phyloP scores from a whole-genome alignment of 2,888 invertebrate genomes.

The Apodemia mormo region DNA sequence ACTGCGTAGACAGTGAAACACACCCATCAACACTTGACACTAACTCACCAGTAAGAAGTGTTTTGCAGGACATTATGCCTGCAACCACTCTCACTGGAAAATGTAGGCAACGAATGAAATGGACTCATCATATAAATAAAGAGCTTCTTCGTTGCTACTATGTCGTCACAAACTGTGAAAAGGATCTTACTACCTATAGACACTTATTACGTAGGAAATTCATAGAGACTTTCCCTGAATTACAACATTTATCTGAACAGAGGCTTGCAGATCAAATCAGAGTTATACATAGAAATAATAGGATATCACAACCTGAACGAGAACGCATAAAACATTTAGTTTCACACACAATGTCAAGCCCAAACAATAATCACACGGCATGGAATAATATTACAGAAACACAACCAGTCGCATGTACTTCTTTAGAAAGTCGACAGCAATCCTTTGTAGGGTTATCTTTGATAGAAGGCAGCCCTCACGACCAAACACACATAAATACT shows the following conservation, averaged over 20 bases:
- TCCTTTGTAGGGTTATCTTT: neutral
- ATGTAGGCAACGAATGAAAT: constrained; percentile 31
- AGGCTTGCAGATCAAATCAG: constrained; percentile 26
- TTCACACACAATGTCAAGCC: neutral
- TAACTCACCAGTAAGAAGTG: too few species aligned
- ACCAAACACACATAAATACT: neutral
- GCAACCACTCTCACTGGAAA: constrained; percentile 29
- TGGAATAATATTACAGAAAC: neutral
- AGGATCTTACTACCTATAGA: constrained; percentile 24
- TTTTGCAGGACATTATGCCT: neutral
- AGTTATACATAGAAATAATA: constrained; percentile 28
- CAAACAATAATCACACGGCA: neutral
- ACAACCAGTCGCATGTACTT: neutral
- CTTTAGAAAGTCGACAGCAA: neutral
- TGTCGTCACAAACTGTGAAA: constrained; percentile 22
- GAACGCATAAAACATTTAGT: constrained; percentile 14
- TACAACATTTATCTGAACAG: constrained; percentile 24
- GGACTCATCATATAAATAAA: constrained; percentile 28
- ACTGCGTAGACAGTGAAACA: neutral
- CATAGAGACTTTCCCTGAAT: constrained; percentile 22
- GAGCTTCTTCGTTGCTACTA: constrained; percentile 31
- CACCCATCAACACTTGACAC: neutral
- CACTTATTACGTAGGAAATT: constrained; percentile 21
- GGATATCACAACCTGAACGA: constrained; percentile 23
- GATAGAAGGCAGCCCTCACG: neutral